Base-by-base conservation (phyloP, 2,113 vertebrate species). In the Callionymus lyra region DNA sequence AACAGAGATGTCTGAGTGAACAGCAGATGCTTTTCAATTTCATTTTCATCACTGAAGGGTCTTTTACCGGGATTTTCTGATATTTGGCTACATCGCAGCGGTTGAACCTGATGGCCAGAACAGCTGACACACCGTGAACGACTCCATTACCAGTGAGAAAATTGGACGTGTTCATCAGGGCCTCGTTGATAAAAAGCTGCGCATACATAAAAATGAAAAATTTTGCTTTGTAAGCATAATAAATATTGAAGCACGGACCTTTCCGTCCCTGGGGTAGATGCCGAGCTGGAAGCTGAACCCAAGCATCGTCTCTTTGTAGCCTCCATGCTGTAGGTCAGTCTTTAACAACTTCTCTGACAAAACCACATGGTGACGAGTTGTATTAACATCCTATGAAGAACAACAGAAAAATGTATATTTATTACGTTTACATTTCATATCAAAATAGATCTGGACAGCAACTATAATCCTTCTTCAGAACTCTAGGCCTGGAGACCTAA, bases 101-200 rank as follows among this genome's bases (percentile, higher is more conserved):
- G 19, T 98, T 98, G 70, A 77, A 88, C 71, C 78, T 84, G 63
- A 95, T 85, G 56, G 76, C 76, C 47, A 98, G 76, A 16, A 98
- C 91, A 6, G 84, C 84, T 4, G 76, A 82, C 58, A 98, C 41
- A 0, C 86, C 85, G 6, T 98, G 92, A 42, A 98, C 85, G 59
- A 98, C 88, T 31, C 94, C 95, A 34, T 87, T 87, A 63, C 85
- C 83, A 1, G 85, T 90, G 56, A 86, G 76, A 27, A 88, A 53
- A 39, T 94, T 88, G 34, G 86, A 83, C 0, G 84, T 75, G 65
- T 74, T 91, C 39, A 98, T 31, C 10, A 67, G 83, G 1, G 82
- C 92, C 0, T 90, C 79, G 2, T 98, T 98, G 42, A 98, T 61
- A 11, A 84, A 90, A 2, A 95, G 49, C 95, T 98, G 72, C 4